Evolutionary conservation across 2,797 vertebrate species (phyloP), one percentile per base, ranked within the genome.

Genomic region (Amblyopsis hoosieri): DNA sequence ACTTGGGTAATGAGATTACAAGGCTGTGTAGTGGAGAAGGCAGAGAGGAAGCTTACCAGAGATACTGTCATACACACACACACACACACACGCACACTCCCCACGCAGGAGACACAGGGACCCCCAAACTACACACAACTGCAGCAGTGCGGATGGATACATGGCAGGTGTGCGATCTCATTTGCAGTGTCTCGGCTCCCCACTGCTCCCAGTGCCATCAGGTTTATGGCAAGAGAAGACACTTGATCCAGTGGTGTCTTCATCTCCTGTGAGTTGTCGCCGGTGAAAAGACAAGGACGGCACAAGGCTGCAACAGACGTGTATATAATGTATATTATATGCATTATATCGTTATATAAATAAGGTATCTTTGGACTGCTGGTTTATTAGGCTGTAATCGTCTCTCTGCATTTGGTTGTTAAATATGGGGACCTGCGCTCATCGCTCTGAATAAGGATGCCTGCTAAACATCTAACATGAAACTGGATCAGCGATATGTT

Each of bases 1-100:
- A 69, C 73, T 77, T 80, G 48, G 75, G 78, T 85, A 88, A 91
- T 89, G 80, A 84, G 79, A 87, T 89, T 87, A 85, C 85, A 84
- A 80, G 81, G 79, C 69, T 74, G 79, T 53, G 59, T 63, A 66
- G 74, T 66, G 15, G 57, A 52, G 15, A 70, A 74, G 62, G 66
- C 56, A 54, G 65, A 79, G 58, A 85, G 74, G 66, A 72, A 77
- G 75, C 85, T 89, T 85, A 87, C 71, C 67, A 57, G 57, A 79
- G 59, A 71, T 8, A 4, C 64, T 75, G 81, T 85, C 74, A 33
- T 55, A 56, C 63, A 57, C 54, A 57, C 33, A n/a, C 68, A 85
- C 67, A 69, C 15, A 60, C 46, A 23, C 49, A 45, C 64, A 60
- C 47, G 29, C 51, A 46, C 61, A 29, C 23, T 29, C 71, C 58